Conservation (phyloP, 1,140 invertebrate genomes). For the Pantala flavescens region DNA sequence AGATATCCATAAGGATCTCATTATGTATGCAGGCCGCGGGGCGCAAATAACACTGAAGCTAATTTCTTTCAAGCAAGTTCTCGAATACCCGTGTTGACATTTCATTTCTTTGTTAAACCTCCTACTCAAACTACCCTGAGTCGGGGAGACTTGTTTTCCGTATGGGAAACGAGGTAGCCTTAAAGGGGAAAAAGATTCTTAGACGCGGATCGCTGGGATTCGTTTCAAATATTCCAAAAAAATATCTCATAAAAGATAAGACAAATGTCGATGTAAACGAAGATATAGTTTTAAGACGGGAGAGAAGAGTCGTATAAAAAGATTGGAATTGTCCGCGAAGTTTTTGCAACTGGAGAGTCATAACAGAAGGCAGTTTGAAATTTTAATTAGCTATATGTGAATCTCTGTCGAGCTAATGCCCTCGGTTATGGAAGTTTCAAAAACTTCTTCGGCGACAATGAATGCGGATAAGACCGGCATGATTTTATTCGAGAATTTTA, state of each 20-base stretch:
- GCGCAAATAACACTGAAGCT: neutral
- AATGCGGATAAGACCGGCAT: too few relatives aligned
- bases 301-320: too few relatives aligned
- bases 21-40: neutral
- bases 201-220: neutral
- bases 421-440: too few relatives aligned
- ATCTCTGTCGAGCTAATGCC: too few relatives aligned
- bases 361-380: too few relatives aligned
- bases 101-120: constrained; percentile 10
- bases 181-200: neutral
- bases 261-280: too few relatives aligned
- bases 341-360: too few relatives aligned
- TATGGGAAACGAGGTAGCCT: neutral
- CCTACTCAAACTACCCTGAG: neutral
- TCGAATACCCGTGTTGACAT: neutral
- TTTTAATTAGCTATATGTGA: too few relatives aligned
- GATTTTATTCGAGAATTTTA: too few relatives aligned
- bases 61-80: constrained; percentile 7
- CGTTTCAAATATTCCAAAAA: constrained; percentile 3
- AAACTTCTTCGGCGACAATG: too few relatives aligned
- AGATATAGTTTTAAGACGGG: too few relatives aligned
- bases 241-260: neutral
- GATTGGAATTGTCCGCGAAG: too few relatives aligned
- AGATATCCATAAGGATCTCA: neutral
- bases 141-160: neutral